Evolutionary conservation across 2,113 vertebrate genomes (phyloP), one percentile per base, ranked within the genome.

Genomic region (Bufo gargarizans): DNA sequence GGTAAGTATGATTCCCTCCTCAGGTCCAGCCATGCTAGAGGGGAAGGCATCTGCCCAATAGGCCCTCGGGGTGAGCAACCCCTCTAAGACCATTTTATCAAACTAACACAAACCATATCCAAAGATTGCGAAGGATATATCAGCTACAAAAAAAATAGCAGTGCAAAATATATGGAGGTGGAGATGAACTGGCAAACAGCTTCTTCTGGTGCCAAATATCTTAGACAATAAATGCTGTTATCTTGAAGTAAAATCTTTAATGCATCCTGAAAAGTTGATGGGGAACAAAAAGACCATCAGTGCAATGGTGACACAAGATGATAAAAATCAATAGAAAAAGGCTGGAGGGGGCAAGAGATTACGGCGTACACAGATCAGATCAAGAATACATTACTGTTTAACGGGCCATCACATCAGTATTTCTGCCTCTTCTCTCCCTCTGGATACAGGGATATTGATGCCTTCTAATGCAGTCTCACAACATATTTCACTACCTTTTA

Each of bases 171-270:
- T 45, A 71, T 20, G 56, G 45, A 77, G 61, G 61, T 63, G 17
- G 13, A 63, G 43, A 50, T 19, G 55, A 72, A 49, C 56, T 19
- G 19, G 53, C 10, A 78, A 83, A 84, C 49, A 55, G 72, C 55
- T 84, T 89, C 50, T 84, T 63, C 72, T 58, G 12, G 49, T 71
- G 49, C 82, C 22, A 63, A 78, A 89, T 89, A 89, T 84, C 72
- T 69, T 78, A 55, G 82, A 84, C 72, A 84, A 77, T 77, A 77
- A 58, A 84, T 65, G 81, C 22, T 61, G 49, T 78, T 88, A 83
- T 84, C 87, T 77, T 84, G 87, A 89, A 89, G 50, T 69, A 78
- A 89, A 89, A 89, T 89, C 87, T 89, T 89, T 89, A 89, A 89
- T 89, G 87, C 45, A 84, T 84, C 81, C 61, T 89, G 87, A 89